These are phyloP conservation scores for Maniola hyperantus DNA, from an alignment of 2,888 invertebrate genomes.

Conservation along the genomic window DNA sequence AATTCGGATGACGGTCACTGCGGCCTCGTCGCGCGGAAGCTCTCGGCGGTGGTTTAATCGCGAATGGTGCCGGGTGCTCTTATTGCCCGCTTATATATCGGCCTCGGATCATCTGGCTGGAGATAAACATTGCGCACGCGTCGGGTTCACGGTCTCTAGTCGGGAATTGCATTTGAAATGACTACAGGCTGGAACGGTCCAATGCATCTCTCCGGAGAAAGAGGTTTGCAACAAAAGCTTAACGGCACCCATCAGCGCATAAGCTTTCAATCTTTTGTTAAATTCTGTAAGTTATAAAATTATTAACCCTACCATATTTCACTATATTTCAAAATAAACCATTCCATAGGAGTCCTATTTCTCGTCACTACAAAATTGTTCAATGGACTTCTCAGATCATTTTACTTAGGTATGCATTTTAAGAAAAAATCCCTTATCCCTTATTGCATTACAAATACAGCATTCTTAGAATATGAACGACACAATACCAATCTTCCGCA, in stretches of 20 bases:
- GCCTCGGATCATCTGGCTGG: conserved; percentile 79
- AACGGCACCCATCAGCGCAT: neutral
- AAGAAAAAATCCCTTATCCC: neutral
- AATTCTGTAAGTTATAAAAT: no score
- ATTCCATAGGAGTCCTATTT: neutral
- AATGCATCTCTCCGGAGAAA: neutral
- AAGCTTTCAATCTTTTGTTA: neutral
- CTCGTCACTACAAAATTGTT: no score
- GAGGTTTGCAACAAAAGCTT: conserved; percentile 16
- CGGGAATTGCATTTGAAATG: conserved; percentile 60
- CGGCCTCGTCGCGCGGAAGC: conserved; percentile 73
- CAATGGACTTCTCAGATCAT: no score
- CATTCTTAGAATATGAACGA: neutral
- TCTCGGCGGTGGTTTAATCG: conserved; percentile 70
- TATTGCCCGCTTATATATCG: conserved; percentile 74
- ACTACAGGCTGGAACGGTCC: conserved; percentile 40
- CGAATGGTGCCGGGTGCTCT: conserved; percentile 77
- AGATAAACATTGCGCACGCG: conserved; percentile 64
- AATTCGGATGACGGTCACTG: conserved; percentile 74
- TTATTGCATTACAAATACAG: neutral
- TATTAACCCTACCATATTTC: neutral
- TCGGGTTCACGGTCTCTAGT: conserved; percentile 77
- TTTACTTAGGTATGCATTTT: neutral
- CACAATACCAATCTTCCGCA: neutral
- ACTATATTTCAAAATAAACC: neutral